These are phyloP conservation scores for Actinia tenebrosa DNA, from an alignment of 64 coral and sea anemone species.

Conservation along the genomic window DNA sequence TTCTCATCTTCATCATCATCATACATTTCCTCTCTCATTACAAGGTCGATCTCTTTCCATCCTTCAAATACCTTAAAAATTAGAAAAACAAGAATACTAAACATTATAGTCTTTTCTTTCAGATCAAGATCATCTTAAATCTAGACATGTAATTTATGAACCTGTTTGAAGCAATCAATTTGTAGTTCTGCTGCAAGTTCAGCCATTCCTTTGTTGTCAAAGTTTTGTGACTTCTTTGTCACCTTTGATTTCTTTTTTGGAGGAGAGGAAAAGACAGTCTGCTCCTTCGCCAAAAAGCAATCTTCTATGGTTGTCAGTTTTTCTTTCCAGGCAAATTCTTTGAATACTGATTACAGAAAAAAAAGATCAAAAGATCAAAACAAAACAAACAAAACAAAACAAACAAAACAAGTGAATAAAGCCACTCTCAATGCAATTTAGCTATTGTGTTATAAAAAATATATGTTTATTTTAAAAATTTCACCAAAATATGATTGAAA, in stretches of 20 bases:
- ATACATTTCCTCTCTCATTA: background rate
- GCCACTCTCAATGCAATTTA: background rate
- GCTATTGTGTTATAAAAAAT: background rate
- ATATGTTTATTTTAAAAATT: background rate
- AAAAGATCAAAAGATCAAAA: background rate
- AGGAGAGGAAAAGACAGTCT: background rate
- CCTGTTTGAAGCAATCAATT: background rate
- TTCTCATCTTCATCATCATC: constrained; percentile 4
- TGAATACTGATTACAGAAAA: background rate
- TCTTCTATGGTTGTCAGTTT: background rate
- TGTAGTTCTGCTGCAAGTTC: background rate
- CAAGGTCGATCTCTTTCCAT: background rate
- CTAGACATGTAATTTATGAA: background rate
- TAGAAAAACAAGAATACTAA: background rate
- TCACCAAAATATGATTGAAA: too few species aligned
- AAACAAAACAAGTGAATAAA: background rate
- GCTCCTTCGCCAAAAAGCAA: background rate
- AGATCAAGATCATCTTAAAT: background rate
- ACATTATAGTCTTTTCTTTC: too few species aligned
- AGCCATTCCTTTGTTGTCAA: background rate
- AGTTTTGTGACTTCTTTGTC: background rate
- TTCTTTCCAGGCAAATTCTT: background rate
- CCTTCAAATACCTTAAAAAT: background rate
- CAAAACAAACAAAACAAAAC: background rate
- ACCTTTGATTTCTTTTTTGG: background rate